Evolutionary conservation across 53 echinoderm and acorn worm species (phyloP), one percentile per base, ranked within the genome.

Genomic region (Arbacia lixula): DNA sequence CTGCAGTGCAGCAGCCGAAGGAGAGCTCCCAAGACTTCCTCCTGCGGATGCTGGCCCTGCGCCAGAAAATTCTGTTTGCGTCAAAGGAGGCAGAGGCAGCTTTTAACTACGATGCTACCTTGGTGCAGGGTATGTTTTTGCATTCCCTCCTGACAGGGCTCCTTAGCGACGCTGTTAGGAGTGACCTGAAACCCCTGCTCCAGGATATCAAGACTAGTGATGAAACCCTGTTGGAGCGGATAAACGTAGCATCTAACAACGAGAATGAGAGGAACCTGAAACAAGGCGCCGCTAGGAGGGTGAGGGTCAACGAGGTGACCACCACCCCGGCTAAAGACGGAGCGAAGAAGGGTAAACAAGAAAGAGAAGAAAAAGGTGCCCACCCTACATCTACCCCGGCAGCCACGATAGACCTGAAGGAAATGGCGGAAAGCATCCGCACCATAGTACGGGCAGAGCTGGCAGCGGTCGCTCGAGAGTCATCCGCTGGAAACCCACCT

Each of bases 11-110:
- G 42, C 39, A 33, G 17, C 42, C 11, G 9, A 52, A 51, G 4
- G 85, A 88, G 46, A 50, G 30, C 0, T 37, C 84, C 1, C 73
- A 85, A 19, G 85, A 91, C 55, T 88, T 85, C 72, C 30, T 85
- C 2, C 61, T 88, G 22, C 12, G 91, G 51, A 60, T 57, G 2
- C 69, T 84, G 32, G 49, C 87, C 21, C 34, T 91, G 4, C 69
- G 81, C 26, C 91, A 88, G 54, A 91, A 88, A 14, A 74, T 85
- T 3, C 25, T 85, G 0, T 79, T 88, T 54, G 85, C 67, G 12
- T 88, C 92, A 0, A 56, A 88, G 66, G 67, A 51, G 51, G 81
- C 53, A 17, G 31, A 92, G 38, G 17, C 64, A 0, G 56, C 71
- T 6, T 20, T 91, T 2, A 60, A 54, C 17, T 87, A 88, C 56